Conservation (phyloP, 2,113 vertebrate genomes). For the Coptodon rendalli region DNA sequence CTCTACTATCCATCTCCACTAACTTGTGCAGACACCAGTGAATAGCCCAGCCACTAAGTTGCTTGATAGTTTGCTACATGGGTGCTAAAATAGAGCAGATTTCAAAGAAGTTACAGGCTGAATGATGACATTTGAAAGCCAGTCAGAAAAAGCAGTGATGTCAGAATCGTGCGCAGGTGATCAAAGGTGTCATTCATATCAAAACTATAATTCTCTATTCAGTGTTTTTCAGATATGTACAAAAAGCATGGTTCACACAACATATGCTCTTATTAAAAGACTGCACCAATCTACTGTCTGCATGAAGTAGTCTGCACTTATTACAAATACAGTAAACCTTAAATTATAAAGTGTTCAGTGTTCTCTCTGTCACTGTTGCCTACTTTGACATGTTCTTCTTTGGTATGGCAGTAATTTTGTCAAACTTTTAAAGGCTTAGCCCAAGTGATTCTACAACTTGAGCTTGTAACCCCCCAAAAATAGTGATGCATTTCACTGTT, state of each 20-base stretch:
- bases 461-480: background rate
- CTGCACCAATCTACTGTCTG: background rate
- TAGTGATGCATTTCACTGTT: background rate
- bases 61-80: background rate
- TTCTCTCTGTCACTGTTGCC: background rate
- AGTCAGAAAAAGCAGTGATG: background rate
- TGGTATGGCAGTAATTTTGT: background rate
- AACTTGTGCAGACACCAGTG: conserved; percentile 3
- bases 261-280: background rate
- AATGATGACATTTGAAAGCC: background rate
- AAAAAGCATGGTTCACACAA: background rate
- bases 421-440: background rate
- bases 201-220: background rate
- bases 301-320: background rate
- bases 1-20: conserved; percentile 42
- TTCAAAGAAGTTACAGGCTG: conserved; percentile 6
- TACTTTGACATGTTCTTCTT: background rate
- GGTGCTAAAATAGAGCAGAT: conserved; percentile 14
- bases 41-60: conserved; percentile 8
- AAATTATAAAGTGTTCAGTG: background rate
- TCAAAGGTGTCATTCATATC: background rate
- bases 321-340: background rate
- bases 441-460: background rate
- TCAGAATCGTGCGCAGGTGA: background rate
- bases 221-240: background rate